phyloP scores from a whole-genome alignment of 2,888 invertebrate species.

The Autographa pulchrina region DNA sequence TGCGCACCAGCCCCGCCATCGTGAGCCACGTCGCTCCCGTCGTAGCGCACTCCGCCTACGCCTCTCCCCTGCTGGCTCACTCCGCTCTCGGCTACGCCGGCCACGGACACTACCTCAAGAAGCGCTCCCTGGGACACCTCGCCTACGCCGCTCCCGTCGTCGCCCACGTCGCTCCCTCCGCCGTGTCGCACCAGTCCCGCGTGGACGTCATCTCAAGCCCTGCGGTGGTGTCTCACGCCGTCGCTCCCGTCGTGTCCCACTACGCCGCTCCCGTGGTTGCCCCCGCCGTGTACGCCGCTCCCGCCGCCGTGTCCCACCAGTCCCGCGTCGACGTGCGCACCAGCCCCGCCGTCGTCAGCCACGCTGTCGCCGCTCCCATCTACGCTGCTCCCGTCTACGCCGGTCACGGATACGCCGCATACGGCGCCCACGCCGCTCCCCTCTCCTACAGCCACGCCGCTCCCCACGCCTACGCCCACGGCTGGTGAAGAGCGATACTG shows the following conservation, averaged over 20 bases:
- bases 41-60: slow-evolving; percentile 52
- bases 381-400: slow-evolving; percentile 61
- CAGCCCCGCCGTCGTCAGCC: slow-evolving; percentile 70
- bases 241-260: slow-evolving; percentile 67
- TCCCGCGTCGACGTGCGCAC: slow-evolving; percentile 81
- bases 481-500: slow-evolving; percentile 81
- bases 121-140: slow-evolving; percentile 72
- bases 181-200: slow-evolving; percentile 86
- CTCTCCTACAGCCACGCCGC: slow-evolving; percentile 58
- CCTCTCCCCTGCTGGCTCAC: slow-evolving; percentile 59
- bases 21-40: slow-evolving; percentile 61
- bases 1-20: slow-evolving; percentile 71
- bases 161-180: slow-evolving; percentile 73
- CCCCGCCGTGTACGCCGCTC: slow-evolving; percentile 71
- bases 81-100: slow-evolving; percentile 61
- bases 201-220: slow-evolving; percentile 62
- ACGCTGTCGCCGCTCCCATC: slow-evolving; percentile 63
- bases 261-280: slow-evolving; percentile 67
- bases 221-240: slow-evolving; percentile 70
- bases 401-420: slow-evolving; percentile 63
- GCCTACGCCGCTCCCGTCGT: slow-evolving; percentile 69
- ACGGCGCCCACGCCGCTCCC: slow-evolving; percentile 60
- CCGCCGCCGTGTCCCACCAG: slow-evolving; percentile 86
- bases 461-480: slow-evolving; percentile 76
- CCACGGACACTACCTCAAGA: slow-evolving; percentile 73